phyloP scores from a whole-genome alignment of 2,113 vertebrate species.

The Xiphophorus maculatus region DNA sequence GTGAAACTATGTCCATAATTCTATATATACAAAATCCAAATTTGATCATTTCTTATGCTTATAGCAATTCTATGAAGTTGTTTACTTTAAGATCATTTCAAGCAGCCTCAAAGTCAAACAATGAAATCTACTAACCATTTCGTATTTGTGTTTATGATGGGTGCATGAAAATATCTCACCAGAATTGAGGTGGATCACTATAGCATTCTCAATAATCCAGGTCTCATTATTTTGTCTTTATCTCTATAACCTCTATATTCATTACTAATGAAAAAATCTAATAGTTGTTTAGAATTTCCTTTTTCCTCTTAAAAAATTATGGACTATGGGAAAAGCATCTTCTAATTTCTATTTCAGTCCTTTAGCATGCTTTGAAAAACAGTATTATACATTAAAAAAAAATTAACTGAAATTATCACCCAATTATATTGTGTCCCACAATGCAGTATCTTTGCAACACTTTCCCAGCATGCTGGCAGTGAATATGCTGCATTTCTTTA shows the following conservation, averaged over 20 bases:
- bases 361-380: neutral
- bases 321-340: neutral
- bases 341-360: neutral
- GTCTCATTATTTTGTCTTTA: neutral
- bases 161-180: neutral
- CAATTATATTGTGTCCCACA: neutral
- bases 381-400: neutral
- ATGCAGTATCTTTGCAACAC: neutral
- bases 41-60: too few relatives aligned
- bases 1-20: too few relatives aligned
- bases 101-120: too few relatives aligned
- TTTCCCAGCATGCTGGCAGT: neutral
- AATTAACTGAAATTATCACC: too few relatives aligned
- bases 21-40: too few relatives aligned
- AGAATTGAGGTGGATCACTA: neutral
- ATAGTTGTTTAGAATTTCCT: neutral
- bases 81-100: neutral
- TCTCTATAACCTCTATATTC: too few relatives aligned
- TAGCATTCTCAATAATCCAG: neutral
- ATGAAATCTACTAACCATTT: neutral
- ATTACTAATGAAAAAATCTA: neutral
- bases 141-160: neutral
- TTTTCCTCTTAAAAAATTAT: neutral
- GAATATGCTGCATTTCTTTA: constrained; percentile 40
- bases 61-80: too few relatives aligned